These are phyloP conservation scores for Tetramorium parvispinum DNA, from an alignment of 1,140 invertebrate genomes.

Conservation along the genomic window DNA sequence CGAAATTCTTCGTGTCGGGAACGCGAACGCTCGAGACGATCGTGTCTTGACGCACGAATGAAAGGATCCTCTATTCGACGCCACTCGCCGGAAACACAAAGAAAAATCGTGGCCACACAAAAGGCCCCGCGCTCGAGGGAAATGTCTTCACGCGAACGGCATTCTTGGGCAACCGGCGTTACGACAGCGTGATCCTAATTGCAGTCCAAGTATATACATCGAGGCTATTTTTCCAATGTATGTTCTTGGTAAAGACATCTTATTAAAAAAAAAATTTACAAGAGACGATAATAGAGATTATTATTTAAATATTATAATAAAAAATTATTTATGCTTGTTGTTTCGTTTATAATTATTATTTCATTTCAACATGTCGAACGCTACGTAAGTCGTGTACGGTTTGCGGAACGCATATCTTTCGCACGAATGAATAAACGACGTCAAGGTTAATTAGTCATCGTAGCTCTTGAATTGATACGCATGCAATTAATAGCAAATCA, in stretches of 20 bases:
- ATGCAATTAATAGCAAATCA: too few relatives aligned
- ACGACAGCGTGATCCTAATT: slow-evolving; percentile 21
- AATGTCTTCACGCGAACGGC: slow-evolving; percentile 17
- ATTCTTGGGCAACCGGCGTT: slow-evolving; percentile 21
- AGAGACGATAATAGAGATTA: background rate
- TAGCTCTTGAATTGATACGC: background rate
- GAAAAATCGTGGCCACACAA: slow-evolving; percentile 40
- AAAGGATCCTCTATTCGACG: slow-evolving; percentile 47
- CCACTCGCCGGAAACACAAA: slow-evolving; percentile 45
- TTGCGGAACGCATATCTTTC: background rate
- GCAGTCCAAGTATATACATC: background rate
- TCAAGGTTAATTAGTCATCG: slow-evolving; percentile 16
- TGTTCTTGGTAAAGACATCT: background rate
- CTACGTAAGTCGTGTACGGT: background rate
- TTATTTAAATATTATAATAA: background rate
- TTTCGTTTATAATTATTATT: background rate
- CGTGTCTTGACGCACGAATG: slow-evolving; percentile 36
- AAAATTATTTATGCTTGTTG: too few relatives aligned
- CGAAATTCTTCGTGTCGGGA: slow-evolving; percentile 18
- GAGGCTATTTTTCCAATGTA: background rate
- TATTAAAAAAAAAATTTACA: too few relatives aligned
- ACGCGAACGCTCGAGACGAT: slow-evolving; percentile 20
- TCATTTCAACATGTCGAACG: background rate
- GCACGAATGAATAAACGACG: background rate
- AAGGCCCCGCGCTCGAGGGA: background rate